phyloP scores from a whole-genome alignment of 2,113 vertebrate genomes.

The Perca flavescens region DNA sequence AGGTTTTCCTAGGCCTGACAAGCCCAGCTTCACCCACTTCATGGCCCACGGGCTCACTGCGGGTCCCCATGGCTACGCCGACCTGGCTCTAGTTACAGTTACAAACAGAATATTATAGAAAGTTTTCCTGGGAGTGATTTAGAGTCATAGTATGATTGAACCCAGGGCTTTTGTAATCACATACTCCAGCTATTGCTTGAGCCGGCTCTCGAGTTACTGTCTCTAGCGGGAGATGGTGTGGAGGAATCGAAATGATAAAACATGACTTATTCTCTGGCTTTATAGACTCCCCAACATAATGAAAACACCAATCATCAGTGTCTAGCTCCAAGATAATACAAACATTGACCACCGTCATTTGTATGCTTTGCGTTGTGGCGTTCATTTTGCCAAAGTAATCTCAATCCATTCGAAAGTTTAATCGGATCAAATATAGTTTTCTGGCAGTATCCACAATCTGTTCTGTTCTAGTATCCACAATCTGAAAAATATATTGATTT shows the following conservation, averaged over 20 bases:
- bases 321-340: conserved; percentile 51
- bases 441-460: background rate
- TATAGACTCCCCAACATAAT: conserved; percentile 48
- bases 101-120: conserved; percentile 37
- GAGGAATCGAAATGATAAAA: conserved; percentile 63
- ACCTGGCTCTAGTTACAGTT: conserved; percentile 40
- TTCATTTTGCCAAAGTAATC: conserved; percentile 44
- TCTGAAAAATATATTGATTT: conserved; percentile 49
- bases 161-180: conserved; percentile 54
- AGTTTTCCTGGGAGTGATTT: conserved; percentile 52
- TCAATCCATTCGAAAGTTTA: conserved; percentile 44
- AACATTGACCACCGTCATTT: conserved; percentile 45
- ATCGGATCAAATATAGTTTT: conserved; percentile 31
- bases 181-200: conserved; percentile 37
- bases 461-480: conserved; percentile 6
- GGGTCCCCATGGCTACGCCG: conserved; percentile 22
- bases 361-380: conserved; percentile 43
- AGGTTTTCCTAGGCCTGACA: conserved; percentile 51
- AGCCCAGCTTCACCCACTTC: conserved; percentile 19
- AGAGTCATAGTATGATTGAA: conserved; percentile 42
- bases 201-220: conserved; percentile 42
- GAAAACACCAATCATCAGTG: conserved; percentile 61
- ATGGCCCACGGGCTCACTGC: background rate
- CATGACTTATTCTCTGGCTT: conserved; percentile 52
- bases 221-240: conserved; percentile 45